These are phyloP conservation scores for Smutsia gigantea DNA, from an alignment of 2,797 vertebrate species.

Conservation along the genomic window DNA sequence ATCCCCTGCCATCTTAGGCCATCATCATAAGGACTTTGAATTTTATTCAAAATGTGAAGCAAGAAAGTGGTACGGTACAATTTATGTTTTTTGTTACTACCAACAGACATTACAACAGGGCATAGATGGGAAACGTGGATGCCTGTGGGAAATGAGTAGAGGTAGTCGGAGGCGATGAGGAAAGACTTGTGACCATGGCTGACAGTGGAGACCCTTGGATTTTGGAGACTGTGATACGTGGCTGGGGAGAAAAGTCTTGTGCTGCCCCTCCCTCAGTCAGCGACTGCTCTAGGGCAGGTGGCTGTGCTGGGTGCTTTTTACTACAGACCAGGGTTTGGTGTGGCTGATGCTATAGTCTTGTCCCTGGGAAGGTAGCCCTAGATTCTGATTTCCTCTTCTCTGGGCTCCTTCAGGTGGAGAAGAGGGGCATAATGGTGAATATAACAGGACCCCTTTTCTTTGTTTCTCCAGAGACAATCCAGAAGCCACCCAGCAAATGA, in stretches of 20 bases:
- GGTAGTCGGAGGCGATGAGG: background rate
- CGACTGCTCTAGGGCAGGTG: background rate
- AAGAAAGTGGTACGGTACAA: background rate
- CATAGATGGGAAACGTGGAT: background rate
- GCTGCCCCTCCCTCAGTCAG: background rate
- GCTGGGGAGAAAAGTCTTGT: too few species aligned
- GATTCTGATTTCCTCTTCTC: background rate
- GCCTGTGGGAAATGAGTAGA: background rate
- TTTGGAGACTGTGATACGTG: background rate
- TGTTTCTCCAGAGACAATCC: slow-evolving; percentile 93
- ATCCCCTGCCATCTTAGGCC: background rate
- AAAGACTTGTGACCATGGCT: background rate
- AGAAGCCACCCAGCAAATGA: slow-evolving; percentile 99
- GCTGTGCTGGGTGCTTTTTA: background rate
- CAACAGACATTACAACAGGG: background rate
- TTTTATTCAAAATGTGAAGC: background rate
- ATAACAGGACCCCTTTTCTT: background rate
- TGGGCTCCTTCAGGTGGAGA: background rate
- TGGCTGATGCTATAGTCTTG: background rate
- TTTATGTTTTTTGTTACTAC: background rate
- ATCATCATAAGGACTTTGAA: background rate
- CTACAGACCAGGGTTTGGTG: background rate
- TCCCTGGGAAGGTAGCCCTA: background rate
- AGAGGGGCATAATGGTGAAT: background rate
- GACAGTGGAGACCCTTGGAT: background rate